phyloP scores from a whole-genome alignment of 2,113 vertebrate species.

The Steatornis caripensis region DNA sequence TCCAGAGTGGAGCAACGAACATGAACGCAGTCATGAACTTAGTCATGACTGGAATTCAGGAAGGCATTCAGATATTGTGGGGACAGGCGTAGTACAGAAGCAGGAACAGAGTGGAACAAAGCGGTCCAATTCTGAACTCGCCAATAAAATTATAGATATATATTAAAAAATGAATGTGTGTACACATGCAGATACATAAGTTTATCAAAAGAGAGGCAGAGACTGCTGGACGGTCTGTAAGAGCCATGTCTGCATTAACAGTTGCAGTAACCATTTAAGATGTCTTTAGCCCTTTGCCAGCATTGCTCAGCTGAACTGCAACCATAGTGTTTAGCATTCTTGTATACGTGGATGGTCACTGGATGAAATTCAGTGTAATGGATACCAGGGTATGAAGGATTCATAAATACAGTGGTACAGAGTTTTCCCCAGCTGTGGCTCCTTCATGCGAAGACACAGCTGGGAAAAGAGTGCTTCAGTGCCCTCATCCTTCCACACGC shows the following conservation, averaged over 20 bases:
- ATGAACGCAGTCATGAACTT: neutral
- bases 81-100: neutral
- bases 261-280: neutral
- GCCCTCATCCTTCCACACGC: accelerated
- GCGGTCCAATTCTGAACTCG: neutral
- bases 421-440: neutral
- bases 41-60: neutral
- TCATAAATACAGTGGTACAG: neutral
- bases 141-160: neutral
- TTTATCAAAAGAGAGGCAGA: neutral
- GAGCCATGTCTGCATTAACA: neutral
- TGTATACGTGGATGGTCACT: neutral
- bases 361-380: neutral
- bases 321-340: neutral
- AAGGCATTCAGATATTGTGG: neutral
- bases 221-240: neutral
- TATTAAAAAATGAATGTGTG: neutral
- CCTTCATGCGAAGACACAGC: neutral
- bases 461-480: neutral
- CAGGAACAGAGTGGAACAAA: neutral
- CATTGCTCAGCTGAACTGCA: neutral
- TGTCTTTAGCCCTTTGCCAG: neutral
- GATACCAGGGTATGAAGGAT: neutral
- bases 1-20: neutral
- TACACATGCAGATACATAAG: neutral